These are phyloP conservation scores for Calyptomena viridis DNA, from an alignment of 2,113 vertebrate species.

Conservation along the genomic window DNA sequence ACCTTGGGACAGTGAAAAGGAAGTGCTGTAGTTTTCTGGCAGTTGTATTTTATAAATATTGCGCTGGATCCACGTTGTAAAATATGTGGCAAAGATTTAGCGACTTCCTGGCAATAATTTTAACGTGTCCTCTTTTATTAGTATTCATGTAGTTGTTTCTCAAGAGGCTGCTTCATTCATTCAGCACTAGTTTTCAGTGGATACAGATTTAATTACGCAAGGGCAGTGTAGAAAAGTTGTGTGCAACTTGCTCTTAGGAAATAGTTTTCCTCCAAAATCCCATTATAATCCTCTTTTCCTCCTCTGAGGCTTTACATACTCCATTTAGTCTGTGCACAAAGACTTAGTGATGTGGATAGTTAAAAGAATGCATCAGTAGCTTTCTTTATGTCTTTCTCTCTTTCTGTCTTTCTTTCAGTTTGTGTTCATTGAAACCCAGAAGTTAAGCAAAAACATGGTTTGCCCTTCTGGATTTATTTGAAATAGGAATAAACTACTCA, in stretches of 20 bases:
- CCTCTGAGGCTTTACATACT: neutral
- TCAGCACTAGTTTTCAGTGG: conserved; percentile 20
- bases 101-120: conserved; percentile 45
- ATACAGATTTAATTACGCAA: conserved; percentile 7
- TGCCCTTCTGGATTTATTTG: neutral
- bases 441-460: neutral
- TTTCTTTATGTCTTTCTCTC: no score
- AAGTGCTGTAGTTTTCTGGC: neutral
- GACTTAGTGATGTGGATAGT: neutral
- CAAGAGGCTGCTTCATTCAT: conserved; percentile 31
- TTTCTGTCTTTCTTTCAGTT: neutral
- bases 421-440: neutral
- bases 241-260: neutral
- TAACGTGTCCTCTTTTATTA: conserved; percentile 31
- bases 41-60: neutral
- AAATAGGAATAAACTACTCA: neutral
- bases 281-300: neutral
- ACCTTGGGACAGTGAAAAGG: neutral
- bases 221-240: neutral
- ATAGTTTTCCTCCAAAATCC: neutral
- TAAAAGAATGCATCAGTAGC: neutral
- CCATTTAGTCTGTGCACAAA: neutral
- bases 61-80: neutral
- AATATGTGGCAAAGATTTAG: conserved; percentile 20
- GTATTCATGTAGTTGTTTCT: conserved; percentile 11